These are phyloP conservation scores for Dipodomys spectabilis DNA, from an alignment of 2,113 vertebrate genomes.

Conservation along the genomic window DNA sequence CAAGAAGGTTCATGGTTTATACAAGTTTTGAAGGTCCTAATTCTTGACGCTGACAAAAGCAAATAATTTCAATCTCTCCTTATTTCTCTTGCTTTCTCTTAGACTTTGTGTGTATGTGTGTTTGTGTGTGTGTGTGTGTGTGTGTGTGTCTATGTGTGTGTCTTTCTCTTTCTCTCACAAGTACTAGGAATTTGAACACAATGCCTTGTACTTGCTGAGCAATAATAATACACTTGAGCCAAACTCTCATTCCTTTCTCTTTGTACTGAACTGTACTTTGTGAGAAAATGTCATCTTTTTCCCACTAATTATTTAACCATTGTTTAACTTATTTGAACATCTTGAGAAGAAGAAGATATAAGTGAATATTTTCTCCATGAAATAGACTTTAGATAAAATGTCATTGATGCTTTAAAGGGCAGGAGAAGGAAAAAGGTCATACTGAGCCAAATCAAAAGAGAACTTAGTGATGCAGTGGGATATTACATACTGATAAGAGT, in stretches of 20 bases:
- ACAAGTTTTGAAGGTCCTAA: not conserved
- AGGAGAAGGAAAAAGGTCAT: not conserved
- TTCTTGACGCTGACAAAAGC: not conserved
- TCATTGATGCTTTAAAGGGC: not conserved
- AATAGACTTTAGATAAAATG: not conserved
- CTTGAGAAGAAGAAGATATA: not conserved
- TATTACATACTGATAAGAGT: not conserved
- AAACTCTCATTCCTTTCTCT: not conserved
- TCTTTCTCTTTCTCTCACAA: not conserved
- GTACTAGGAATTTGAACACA: not conserved
- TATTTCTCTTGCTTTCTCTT: no score
- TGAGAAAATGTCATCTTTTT: not conserved
- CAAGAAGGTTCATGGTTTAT: not conserved
- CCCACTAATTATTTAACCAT: not conserved
- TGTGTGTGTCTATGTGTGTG: not conserved
- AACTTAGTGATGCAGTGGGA: not conserved
- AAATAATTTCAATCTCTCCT: no score
- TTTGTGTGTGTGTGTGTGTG: not conserved
- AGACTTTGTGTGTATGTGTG: not conserved
- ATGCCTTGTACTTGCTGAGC: no score
- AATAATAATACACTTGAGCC: not conserved
- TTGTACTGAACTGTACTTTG: not conserved
- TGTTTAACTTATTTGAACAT: not conserved
- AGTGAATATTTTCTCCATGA: not conserved
- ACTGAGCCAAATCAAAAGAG: not conserved